phyloP scores from a whole-genome alignment of 2,888 invertebrate genomes.

The Orthonevra nobilis region DNA sequence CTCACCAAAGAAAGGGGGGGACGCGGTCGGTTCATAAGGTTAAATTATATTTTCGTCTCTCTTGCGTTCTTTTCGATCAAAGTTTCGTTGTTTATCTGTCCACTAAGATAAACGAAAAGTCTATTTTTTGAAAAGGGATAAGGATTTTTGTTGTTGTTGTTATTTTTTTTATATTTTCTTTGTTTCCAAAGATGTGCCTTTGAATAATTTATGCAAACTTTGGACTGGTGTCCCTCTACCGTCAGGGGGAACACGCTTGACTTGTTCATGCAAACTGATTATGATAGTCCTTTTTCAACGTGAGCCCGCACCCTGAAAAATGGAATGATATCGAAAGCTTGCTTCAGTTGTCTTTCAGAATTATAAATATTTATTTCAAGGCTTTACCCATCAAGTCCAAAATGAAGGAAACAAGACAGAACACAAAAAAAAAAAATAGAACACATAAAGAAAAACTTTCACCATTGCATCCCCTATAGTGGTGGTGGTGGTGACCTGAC shows the following conservation, averaged over 20 bases:
- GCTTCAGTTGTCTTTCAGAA: constrained; percentile 50
- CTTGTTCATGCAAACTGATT: too few relatives aligned
- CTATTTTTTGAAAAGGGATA: constrained; percentile 46
- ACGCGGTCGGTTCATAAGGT: constrained; percentile 12
- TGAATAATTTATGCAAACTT: constrained; percentile 64
- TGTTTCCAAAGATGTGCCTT: constrained; percentile 30
- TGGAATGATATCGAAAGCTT: constrained; percentile 46
- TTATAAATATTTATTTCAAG: constrained; percentile 55
- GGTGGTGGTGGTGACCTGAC: constrained; percentile 54
- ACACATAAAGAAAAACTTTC: constrained; percentile 38
- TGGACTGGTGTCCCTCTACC: constrained; percentile 18
- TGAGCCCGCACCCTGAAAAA: background rate
- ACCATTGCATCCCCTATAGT: constrained; percentile 18
- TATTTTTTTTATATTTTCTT: constrained; percentile 3
- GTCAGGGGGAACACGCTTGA: too few relatives aligned
- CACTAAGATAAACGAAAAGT: constrained; percentile 44
- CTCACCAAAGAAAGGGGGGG: too few relatives aligned
- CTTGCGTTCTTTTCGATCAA: constrained; percentile 23
- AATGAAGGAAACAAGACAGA: too few relatives aligned
- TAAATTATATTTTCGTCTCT: constrained; percentile 36
- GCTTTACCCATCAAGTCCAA: constrained; percentile 1
- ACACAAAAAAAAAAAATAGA: background rate
- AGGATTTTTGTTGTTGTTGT: constrained; percentile 5
- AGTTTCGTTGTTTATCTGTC: constrained; percentile 52
- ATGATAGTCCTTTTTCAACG: constrained; percentile 11